phyloP scores from a whole-genome alignment of 53 echinoderm and acorn worm species.

The Paracentrotus lividus region DNA sequence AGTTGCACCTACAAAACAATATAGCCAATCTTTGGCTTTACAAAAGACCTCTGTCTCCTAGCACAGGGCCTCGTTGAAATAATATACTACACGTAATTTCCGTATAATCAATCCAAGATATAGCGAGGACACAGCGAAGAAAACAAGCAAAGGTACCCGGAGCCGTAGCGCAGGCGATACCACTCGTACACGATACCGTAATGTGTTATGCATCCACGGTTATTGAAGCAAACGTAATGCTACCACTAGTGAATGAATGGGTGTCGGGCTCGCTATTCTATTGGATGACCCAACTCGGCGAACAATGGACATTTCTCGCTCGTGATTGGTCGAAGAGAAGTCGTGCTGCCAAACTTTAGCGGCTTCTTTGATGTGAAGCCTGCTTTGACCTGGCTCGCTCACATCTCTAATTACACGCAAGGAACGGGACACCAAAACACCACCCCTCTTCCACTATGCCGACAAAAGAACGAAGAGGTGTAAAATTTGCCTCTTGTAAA shows the following conservation, averaged over 20 bases:
- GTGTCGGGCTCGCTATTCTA: conserved; percentile 54
- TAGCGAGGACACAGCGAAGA: conserved; percentile 36
- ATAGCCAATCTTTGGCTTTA: conserved; percentile 30
- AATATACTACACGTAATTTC: conserved; percentile 61
- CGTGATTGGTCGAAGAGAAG: conserved; percentile 51
- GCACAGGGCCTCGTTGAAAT: conserved; percentile 30
- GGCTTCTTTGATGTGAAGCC: conserved; percentile 63
- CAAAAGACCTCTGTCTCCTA: conserved; percentile 9
- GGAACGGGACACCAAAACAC: conserved; percentile 61
- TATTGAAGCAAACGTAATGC: conserved; percentile 47
- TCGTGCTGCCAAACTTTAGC: conserved; percentile 68
- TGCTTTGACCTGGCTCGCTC: conserved; percentile 59
- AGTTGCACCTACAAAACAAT: conserved; percentile 1
- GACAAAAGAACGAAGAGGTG: conserved; percentile 48
- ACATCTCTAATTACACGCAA: conserved; percentile 63
- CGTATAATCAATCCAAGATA: conserved; percentile 68
- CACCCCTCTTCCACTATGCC: conserved; percentile 36
- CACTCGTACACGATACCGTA: conserved; percentile 42
- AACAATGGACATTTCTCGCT: conserved; percentile 42
- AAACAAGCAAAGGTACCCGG: conserved; percentile 38
- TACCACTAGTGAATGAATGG: conserved; percentile 55
- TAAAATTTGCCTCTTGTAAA: conserved; percentile 63
- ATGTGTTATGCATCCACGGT: conserved; percentile 54
- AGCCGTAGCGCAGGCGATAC: conserved; percentile 14
- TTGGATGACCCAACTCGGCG: conserved; percentile 64